Conservation (phyloP, 1,140 invertebrate species). For the Zelostemma sp. region DNA sequence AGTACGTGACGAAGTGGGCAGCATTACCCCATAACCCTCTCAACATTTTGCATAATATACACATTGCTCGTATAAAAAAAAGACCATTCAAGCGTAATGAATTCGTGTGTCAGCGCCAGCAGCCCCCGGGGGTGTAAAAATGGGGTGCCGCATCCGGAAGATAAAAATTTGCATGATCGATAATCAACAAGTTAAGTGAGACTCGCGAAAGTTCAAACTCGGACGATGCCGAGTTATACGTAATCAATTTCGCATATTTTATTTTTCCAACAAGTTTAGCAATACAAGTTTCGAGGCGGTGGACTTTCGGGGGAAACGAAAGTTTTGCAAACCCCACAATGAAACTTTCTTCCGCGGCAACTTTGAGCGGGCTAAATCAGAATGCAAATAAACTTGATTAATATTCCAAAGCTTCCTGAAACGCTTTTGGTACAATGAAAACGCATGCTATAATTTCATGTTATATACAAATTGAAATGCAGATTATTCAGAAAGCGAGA, state of each 20-base stretch:
- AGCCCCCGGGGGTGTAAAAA: no score
- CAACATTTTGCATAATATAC: slow-evolving; percentile 58
- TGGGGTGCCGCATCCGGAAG: no score
- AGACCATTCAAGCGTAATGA: slow-evolving; percentile 39
- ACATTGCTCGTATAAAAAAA: slow-evolving; percentile 37
- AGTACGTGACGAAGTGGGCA: slow-evolving; percentile 54
- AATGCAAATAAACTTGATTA: slow-evolving; percentile 50
- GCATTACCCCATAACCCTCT: slow-evolving; percentile 33
- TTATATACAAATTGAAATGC: slow-evolving; percentile 44
- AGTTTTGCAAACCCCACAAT: slow-evolving; percentile 37
- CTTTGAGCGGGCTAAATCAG: slow-evolving; percentile 41
- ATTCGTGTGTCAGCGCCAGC: no score
- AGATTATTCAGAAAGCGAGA: slow-evolving; percentile 32
- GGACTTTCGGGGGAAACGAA: slow-evolving; percentile 18
- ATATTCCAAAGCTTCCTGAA: slow-evolving; percentile 26
- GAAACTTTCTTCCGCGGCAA: slow-evolving; percentile 37
- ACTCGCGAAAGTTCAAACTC: no score
- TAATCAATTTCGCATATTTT: slow-evolving; percentile 40
- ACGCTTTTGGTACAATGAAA: slow-evolving; percentile 40
- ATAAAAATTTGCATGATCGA: no score
- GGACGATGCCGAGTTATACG: no score
- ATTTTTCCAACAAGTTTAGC: slow-evolving; percentile 40
- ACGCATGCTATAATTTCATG: slow-evolving; percentile 41
- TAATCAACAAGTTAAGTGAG: no score
- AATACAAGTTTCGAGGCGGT: slow-evolving; percentile 32